Conservation (phyloP, 2,888 invertebrate genomes). For the Lasioglossum zephyrum region DNA sequence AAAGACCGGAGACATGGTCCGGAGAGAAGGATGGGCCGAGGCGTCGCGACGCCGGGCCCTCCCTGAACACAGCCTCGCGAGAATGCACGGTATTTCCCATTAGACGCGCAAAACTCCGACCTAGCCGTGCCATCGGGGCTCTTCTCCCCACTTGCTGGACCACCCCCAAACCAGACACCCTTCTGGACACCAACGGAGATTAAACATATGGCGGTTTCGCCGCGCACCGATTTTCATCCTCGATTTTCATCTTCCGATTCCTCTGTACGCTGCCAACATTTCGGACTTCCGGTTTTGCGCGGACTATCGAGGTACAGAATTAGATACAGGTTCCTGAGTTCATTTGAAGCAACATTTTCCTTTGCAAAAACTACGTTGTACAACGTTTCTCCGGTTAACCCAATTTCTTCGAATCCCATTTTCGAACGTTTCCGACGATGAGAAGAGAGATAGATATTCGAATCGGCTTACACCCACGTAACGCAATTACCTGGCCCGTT, state of each 20-base stretch:
- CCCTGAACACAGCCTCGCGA: slow-evolving; percentile 25
- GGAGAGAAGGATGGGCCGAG: slow-evolving; percentile 21
- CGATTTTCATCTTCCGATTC: background rate
- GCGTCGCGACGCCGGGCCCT: slow-evolving; percentile 4
- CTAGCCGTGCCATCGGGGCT: background rate
- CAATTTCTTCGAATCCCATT: background rate
- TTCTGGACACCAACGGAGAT: slow-evolving; percentile 3
- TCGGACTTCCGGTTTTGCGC: background rate
- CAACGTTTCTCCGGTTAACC: background rate
- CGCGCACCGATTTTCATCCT: background rate
- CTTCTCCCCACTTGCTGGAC: slow-evolving; percentile 21
- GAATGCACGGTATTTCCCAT: slow-evolving; percentile 59
- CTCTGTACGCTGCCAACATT: background rate
- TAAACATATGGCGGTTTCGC: background rate
- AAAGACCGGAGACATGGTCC: slow-evolving; percentile 26
- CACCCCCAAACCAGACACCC: slow-evolving; percentile 8
- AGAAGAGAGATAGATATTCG: slow-evolving; percentile 14
- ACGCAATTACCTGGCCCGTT: slow-evolving; percentile 42
- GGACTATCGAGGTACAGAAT: background rate
- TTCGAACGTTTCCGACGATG: background rate
- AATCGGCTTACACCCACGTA: slow-evolving; percentile 41
- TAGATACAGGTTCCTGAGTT: background rate
- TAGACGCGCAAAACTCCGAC: slow-evolving; percentile 32
- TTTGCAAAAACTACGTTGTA: too few species aligned
- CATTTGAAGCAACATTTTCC: too few species aligned